A percentile compares a stretch with the other conserved stretches of the same genome.
These are phyloP conservation scores for Epirrhoe alternata DNA, from an alignment of 2,888 invertebrate genomes.

Conservation along the genomic window DNA sequence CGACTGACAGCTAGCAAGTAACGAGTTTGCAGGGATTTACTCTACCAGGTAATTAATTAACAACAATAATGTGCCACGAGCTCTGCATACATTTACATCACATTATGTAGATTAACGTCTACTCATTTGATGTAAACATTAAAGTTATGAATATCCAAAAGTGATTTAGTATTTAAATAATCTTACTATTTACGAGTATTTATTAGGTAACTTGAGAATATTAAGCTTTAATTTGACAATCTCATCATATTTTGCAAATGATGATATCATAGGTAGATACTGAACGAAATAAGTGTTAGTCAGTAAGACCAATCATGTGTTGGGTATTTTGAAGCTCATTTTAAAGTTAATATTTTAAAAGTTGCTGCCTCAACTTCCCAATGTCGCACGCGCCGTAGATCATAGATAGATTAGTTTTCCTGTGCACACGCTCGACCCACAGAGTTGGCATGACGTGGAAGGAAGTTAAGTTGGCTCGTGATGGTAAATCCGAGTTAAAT, in stretches of 20 bases:
- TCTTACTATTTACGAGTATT: background rate
- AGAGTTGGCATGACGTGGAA: conserved; percentile 4
- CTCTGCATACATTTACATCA: conserved; percentile 7
- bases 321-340: conserved; percentile 13
- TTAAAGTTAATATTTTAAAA: conserved; percentile 5
- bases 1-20: background rate
- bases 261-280: background rate
- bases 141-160: background rate
- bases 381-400: conserved; percentile 10
- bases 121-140: background rate
- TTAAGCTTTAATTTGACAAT: background rate
- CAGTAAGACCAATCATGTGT: background rate
- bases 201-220: background rate
- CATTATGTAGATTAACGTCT: background rate
- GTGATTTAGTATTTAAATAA: background rate
- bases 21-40: conserved; percentile 16
- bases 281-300: background rate
- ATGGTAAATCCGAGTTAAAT: conserved; percentile 28
- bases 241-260: background rate
- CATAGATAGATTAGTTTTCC: conserved; percentile 19
- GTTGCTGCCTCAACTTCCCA: conserved; percentile 15
- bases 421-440: background rate
- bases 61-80: conserved; percentile 2
- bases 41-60: background rate
- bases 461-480: conserved; percentile 18